Base-by-base conservation (phyloP, 2,797 vertebrate species). In the Hylomyscus alleni region DNA sequence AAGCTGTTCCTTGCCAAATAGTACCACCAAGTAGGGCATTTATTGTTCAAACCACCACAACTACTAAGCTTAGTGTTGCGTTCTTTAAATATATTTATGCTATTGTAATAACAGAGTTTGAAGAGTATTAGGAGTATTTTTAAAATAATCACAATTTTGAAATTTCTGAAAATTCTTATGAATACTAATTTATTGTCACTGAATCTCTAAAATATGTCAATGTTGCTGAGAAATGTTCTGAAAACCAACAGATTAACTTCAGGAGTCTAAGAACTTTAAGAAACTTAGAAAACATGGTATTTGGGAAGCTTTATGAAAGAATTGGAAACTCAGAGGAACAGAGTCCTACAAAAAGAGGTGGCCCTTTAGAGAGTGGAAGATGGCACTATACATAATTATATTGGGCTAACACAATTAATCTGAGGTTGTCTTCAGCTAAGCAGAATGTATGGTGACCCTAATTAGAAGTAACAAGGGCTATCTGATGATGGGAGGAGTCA, bases 381-480 rank as follows among this genome's bases (percentile, higher is more conserved):
- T 37, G 6, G 8, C 19, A 90, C 31, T 88, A 72, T 87, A 94
- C 95, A 86, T 77, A 95, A 87, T 83, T 90, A 94, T 85, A 20
- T n/a, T 88, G 47, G 31, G 11, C 56, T 67, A 95, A 69, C 24
- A 89, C 17, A 97, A 96, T 95, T 85, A 89, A 90, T 93, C n/a
- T 84, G 75, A 95, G 47, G 89, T 77, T 75, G 4, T 97, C 37
- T 95, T 93, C 31, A 26, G 34, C 5, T 96, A 95, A 94, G n/a
- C 13, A 94, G 80, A 91, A 87, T 92, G 34, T 73, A 91, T 77
- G 47, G 19, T 93, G n/a, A 89, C n/a, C 20, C 20, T 86, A 96
- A 94, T 96, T 92, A 92, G 24, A 91, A 94, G 47, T 88, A 91
- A 95, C n/a, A 81, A 87, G 69, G 24, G 9, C 29, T 40, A 80